Evolutionary conservation across 2,888 invertebrate genomes (phyloP).

Genomic region (Tanypteryx hageni): DNA sequence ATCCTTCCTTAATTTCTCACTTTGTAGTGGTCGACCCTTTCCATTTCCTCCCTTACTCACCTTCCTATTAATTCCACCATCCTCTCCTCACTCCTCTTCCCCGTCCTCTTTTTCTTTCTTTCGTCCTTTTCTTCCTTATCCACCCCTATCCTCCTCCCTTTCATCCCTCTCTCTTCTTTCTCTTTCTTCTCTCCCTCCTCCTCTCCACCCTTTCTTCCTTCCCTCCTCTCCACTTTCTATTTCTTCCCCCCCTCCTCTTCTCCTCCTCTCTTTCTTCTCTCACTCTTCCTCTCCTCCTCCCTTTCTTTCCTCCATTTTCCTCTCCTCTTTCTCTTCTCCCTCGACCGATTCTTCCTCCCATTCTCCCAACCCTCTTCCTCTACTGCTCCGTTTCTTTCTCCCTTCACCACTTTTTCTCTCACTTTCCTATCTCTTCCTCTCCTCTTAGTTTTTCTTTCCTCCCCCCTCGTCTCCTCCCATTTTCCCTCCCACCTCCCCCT

Average conservation of each 20-base stretch:
- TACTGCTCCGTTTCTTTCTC: too few relatives aligned
- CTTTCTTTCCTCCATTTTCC: neutral
- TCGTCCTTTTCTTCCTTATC: neutral
- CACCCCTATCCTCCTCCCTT: neutral
- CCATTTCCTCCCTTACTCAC: neutral
- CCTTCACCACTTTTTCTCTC: constrained; percentile 73
- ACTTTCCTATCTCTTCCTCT: constrained; percentile 69
- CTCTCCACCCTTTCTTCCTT: neutral
- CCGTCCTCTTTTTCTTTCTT: neutral
- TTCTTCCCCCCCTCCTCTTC: neutral
- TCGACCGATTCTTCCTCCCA: neutral
- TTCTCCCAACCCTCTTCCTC: constrained; percentile 69
- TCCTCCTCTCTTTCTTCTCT: neutral
- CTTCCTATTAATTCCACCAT: neutral
- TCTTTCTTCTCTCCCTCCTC: neutral
- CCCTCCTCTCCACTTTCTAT: neutral
- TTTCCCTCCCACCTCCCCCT: neutral
- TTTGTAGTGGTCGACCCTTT: too few relatives aligned
- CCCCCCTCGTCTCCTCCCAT: constrained; percentile 65
- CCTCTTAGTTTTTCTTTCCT: constrained; percentile 63
- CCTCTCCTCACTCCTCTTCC: neutral
- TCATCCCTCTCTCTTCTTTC: neutral
- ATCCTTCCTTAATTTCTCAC: too few relatives aligned
- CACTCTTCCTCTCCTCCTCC: neutral
- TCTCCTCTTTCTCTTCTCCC: neutral